Conservation (phyloP, 2,888 invertebrate genomes). For the Archaeoteleia sp. region DNA sequence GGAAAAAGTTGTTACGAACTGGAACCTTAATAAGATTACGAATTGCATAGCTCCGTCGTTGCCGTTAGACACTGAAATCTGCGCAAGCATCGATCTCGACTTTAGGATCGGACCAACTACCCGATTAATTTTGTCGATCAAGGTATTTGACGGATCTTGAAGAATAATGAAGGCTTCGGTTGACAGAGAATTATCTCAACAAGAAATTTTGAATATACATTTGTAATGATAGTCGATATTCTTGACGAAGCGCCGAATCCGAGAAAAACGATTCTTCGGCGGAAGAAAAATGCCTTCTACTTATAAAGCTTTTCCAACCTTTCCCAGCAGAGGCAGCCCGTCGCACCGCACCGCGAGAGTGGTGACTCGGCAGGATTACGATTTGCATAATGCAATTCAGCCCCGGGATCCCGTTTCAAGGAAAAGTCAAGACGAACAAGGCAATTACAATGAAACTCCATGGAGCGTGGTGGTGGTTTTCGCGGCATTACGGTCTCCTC, state of each 20-base stretch:
- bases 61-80: background rate
- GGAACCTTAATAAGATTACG: slow-evolving; percentile 61
- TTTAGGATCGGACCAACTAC: slow-evolving; percentile 29
- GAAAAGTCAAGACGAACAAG: slow-evolving; percentile 73
- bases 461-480: slow-evolving; percentile 67
- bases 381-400: slow-evolving; percentile 74
- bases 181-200: slow-evolving; percentile 27
- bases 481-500: slow-evolving; percentile 61
- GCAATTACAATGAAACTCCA: slow-evolving; percentile 74
- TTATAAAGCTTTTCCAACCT: slow-evolving; percentile 32
- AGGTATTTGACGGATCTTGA: too few relatives aligned
- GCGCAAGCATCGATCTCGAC: slow-evolving; percentile 9
- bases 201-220: slow-evolving; percentile 16
- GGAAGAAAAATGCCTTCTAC: slow-evolving; percentile 46
- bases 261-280: slow-evolving; percentile 27
- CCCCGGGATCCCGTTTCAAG: slow-evolving; percentile 67
- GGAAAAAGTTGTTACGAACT: slow-evolving; percentile 61
- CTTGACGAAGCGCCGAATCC: slow-evolving; percentile 38
- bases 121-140: slow-evolving; percentile 17
- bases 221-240: slow-evolving; percentile 29
- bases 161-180: slow-evolving; percentile 19
- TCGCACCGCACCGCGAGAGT: slow-evolving; percentile 58
- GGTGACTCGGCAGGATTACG: slow-evolving; percentile 71
- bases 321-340: slow-evolving; percentile 36
- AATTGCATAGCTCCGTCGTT: slow-evolving; percentile 56